Evolutionary conservation across 2,113 vertebrate species (phyloP).

Genomic region (Bubo bubo): DNA sequence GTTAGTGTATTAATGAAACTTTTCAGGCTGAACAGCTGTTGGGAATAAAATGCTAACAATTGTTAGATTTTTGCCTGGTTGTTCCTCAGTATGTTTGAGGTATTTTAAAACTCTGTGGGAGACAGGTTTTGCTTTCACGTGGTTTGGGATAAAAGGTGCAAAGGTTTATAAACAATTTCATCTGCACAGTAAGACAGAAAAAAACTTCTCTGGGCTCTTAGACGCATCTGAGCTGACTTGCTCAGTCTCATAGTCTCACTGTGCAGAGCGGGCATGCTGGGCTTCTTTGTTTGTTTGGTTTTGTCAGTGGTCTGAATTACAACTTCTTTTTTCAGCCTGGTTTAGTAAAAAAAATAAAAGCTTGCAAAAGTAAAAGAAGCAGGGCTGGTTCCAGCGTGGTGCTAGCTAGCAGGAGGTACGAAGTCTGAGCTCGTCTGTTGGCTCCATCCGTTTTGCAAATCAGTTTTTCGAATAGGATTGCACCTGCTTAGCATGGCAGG

Average conservation of each 20-base stretch:
- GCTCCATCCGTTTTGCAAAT: background rate
- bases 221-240: background rate
- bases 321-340: background rate
- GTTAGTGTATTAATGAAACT: slow-evolving; percentile 50
- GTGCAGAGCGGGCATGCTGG: background rate
- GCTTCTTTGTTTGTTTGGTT: background rate
- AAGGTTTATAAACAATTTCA: background rate
- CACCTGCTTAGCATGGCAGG: background rate
- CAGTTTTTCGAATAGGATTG: background rate
- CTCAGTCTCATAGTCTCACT: background rate
- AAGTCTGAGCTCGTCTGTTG: background rate
- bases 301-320: accelerated
- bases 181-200: accelerated
- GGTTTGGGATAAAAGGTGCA: background rate
- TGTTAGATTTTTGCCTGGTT: slow-evolving; percentile 52
- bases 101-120: background rate
- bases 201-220: background rate
- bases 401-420: background rate
- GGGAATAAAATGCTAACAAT: slow-evolving; percentile 65
- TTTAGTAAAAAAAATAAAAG: background rate
- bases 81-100: background rate
- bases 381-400: accelerated
- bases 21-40: slow-evolving; percentile 50
- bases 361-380: background rate
- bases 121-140: background rate